These are phyloP conservation scores for Thereva unica DNA, from an alignment of 2,888 invertebrate species.

Conservation along the genomic window DNA sequence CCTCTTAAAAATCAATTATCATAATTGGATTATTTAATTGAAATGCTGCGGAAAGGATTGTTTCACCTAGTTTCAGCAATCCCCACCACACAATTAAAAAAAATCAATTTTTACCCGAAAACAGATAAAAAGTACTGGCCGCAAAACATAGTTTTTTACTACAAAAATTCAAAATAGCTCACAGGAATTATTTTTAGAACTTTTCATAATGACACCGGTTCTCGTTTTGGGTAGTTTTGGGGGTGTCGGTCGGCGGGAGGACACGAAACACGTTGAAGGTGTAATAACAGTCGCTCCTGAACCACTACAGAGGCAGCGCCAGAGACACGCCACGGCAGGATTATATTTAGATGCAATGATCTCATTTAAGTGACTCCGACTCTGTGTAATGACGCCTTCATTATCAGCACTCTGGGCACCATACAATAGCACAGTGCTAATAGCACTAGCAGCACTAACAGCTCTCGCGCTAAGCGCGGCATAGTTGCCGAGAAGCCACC, in stretches of 20 bases:
- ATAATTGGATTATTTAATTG: no score
- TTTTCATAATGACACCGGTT: slow-evolving; percentile 9
- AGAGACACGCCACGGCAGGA: slow-evolving; percentile 11
- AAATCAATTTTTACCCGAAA: no score
- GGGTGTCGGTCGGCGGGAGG: neutral
- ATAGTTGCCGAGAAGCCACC: slow-evolving; percentile 6
- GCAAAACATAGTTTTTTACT: neutral
- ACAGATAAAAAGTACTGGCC: no score
- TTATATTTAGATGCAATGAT: slow-evolving; percentile 41
- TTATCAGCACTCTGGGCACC: slow-evolving; percentile 18
- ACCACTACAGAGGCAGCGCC: neutral
- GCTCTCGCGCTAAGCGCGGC: neutral
- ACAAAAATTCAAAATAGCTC: slow-evolving; percentile 20
- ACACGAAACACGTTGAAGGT: slow-evolving; percentile 29
- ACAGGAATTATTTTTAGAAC: slow-evolving; percentile 26
- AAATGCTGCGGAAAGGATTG: no score
- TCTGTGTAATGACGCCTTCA: slow-evolving; percentile 26
- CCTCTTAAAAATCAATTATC: no score
- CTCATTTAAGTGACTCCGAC: slow-evolving; percentile 37
- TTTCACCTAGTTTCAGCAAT: no score
- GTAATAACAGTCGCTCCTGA: neutral
- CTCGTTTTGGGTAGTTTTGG: no score
- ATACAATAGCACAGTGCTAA: slow-evolving; percentile 6
- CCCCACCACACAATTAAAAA: no score
- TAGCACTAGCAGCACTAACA: neutral